Evolutionary conservation across 2,888 invertebrate species (phyloP).

Genomic region (Drosophila fulvimacula): DNA sequence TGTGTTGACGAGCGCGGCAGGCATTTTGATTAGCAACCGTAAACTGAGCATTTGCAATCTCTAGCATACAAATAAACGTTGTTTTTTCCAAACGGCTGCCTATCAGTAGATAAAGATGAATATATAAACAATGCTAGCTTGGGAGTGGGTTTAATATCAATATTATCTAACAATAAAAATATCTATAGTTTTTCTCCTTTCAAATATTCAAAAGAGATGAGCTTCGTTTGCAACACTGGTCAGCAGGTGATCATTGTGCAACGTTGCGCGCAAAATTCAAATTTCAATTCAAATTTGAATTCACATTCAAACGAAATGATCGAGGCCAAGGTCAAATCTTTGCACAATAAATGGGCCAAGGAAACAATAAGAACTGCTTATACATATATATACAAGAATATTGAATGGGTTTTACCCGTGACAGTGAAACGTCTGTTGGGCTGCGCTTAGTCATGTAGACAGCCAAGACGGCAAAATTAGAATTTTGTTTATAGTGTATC

Average conservation of each 20-base stretch:
- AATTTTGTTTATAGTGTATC: conserved; percentile 36
- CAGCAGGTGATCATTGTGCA: conserved; percentile 11
- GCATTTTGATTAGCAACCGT: conserved; percentile 60
- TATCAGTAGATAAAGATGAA: conserved; percentile 43
- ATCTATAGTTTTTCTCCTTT: neutral
- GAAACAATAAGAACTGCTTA: neutral
- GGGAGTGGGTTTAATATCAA: conserved; percentile 8
- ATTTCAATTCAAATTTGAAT: conserved; percentile 36
- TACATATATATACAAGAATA: neutral
- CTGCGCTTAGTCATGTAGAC: conserved; percentile 13
- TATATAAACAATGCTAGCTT: conserved; percentile 27
- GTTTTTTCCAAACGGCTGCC: conserved; percentile 22
- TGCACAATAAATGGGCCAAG: conserved; percentile 40
- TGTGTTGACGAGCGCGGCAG: conserved; percentile 17
- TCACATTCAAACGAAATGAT: conserved; percentile 6
- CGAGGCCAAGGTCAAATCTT: conserved; percentile 1
- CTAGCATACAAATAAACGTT: conserved; percentile 17
- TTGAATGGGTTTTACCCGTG: conserved; percentile 24
- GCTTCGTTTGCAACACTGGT: conserved; percentile 26
- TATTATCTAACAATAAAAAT: neutral
- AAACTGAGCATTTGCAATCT: conserved; percentile 51
- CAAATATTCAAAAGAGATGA: neutral
- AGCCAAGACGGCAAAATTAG: conserved; percentile 36
- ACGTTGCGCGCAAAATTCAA: conserved; percentile 26
- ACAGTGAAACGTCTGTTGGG: conserved; percentile 28